Conservation (phyloP, 2,888 invertebrate genomes). For the Ceramica pisi region DNA sequence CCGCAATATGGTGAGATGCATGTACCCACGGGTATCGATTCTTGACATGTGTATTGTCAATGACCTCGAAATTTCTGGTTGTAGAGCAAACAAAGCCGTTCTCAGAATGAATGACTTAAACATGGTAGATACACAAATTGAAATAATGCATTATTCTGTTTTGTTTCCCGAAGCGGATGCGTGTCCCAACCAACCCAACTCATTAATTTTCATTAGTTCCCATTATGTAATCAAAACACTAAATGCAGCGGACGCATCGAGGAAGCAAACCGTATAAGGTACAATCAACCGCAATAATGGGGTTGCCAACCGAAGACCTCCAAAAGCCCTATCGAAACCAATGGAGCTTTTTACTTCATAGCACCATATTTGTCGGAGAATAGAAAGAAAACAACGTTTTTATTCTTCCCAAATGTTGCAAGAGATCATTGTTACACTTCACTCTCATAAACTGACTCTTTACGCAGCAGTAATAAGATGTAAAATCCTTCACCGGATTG, state of each 20-base stretch:
- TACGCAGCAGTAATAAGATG: constrained; percentile 82
- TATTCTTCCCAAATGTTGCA: constrained; percentile 77
- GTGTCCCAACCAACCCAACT: constrained; percentile 56
- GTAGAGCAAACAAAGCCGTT: constrained; percentile 60
- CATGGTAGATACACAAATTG: constrained; percentile 51
- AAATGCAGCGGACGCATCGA: constrained; percentile 67
- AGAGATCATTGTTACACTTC: constrained; percentile 74
- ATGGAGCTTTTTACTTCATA: constrained; percentile 71
- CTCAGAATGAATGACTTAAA: constrained; percentile 62
- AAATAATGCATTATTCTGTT: constrained; percentile 66
- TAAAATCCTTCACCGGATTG: constrained; percentile 82
- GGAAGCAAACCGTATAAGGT: constrained; percentile 74
- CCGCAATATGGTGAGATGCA: constrained; percentile 45
- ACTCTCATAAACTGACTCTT: constrained; percentile 79
- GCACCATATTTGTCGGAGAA: constrained; percentile 73
- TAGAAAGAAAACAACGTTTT: constrained; percentile 79
- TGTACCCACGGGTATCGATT: constrained; percentile 48
- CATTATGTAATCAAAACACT: constrained; percentile 74
- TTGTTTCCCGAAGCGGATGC: constrained; percentile 67
- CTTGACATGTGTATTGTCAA: constrained; percentile 56
- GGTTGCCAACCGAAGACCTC: constrained; percentile 71
- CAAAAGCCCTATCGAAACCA: constrained; percentile 70
- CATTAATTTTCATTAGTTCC: constrained; percentile 76
- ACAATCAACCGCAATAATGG: constrained; percentile 71
- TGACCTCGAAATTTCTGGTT: constrained; percentile 58